A percentile compares a stretch with the other conserved stretches of the same genome.
Evolutionary conservation across 2,113 vertebrate genomes (phyloP).

Genomic region (Plectropomus leopardus): DNA sequence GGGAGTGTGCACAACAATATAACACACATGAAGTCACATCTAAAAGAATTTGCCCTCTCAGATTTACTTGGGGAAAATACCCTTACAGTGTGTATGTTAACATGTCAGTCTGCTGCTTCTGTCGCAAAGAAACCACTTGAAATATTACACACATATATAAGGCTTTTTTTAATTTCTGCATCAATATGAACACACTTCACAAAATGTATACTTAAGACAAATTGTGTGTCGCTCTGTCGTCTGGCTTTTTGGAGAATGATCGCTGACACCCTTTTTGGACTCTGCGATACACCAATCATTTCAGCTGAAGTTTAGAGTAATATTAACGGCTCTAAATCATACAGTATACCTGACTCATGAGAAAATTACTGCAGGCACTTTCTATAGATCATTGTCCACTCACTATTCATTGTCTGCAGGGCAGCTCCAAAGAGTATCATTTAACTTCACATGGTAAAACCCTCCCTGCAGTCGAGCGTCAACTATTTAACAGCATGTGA

Average conservation of each 20-base stretch:
- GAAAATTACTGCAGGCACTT: conserved; percentile 49
- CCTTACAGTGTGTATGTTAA: not conserved
- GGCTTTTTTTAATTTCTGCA: conserved; percentile 1
- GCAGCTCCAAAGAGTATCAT: conserved; percentile 23
- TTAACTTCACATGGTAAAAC: conserved; percentile 26
- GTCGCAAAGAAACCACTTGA: not conserved
- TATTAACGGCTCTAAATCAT: conserved; percentile 60
- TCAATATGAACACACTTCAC: not conserved
- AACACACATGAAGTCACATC: not conserved
- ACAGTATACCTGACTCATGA: conserved; percentile 55
- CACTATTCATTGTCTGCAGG: conserved; percentile 45
- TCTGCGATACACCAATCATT: conserved; percentile 48
- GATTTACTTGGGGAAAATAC: not conserved
- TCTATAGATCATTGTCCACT: conserved; percentile 58
- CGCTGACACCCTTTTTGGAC: conserved; percentile 24
- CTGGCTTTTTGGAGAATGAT: conserved; percentile 13
- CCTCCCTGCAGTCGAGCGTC: conserved; percentile 12
- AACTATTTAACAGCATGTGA: conserved; percentile 25
- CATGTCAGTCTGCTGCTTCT: not conserved
- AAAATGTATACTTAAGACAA: not conserved
- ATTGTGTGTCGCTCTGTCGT: not conserved
- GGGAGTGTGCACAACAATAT: not conserved
- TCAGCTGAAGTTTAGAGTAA: conserved; percentile 37
- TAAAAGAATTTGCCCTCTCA: not conserved
- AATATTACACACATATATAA: not conserved